Conservation (phyloP, 2,113 vertebrate species). For the Mionectes macconnelli region DNA sequence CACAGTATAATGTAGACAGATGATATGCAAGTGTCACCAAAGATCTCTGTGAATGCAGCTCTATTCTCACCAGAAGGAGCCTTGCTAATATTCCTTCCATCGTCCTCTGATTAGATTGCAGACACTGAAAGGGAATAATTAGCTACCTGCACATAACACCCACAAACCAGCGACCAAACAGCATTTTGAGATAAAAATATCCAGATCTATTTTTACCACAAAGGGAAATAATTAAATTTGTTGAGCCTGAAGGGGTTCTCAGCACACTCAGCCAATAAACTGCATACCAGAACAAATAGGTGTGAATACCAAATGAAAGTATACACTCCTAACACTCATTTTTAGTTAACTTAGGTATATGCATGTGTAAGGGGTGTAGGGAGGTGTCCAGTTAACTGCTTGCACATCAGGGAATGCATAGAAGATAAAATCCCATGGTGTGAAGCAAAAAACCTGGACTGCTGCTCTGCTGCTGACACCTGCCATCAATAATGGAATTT, state of each 20-base stretch:
- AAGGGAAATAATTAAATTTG: neutral
- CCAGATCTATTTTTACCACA: neutral
- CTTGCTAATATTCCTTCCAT: neutral
- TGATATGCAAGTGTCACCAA: neutral
- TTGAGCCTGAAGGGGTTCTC: neutral
- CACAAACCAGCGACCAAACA: neutral
- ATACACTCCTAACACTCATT: neutral
- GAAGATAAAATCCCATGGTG: neutral
- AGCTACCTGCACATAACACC: neutral
- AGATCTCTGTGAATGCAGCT: neutral
- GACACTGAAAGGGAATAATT: neutral
- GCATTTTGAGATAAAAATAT: neutral
- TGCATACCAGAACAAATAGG: neutral
- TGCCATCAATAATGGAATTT: neutral
- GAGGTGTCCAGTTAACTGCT: neutral
- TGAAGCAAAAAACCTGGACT: neutral
- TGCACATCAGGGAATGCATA: neutral
- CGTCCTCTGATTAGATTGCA: neutral
- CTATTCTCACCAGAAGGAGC: neutral
- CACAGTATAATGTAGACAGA: neutral
- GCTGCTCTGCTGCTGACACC: neutral
- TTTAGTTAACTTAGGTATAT: neutral
- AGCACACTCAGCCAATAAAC: neutral
- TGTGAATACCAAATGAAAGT: neutral
- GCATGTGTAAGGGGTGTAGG: fast-evolving